phyloP scores from a whole-genome alignment of 2,888 invertebrate genomes.

The Himalopsyche japonica region DNA sequence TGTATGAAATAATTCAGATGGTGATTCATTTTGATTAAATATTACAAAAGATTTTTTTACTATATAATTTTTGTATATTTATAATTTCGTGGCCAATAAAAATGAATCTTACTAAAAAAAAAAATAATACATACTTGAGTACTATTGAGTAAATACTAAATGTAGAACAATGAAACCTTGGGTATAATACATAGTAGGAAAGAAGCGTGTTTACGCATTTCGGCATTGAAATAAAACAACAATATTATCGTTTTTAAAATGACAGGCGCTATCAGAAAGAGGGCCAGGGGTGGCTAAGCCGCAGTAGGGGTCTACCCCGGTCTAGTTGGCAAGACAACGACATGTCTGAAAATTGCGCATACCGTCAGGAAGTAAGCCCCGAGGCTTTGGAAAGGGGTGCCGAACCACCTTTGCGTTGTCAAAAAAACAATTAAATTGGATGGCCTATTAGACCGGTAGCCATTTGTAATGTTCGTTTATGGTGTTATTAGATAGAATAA shows the following conservation, averaged over 20 bases:
- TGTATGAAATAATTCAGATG: no score
- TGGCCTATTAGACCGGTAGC: background rate
- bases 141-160: no score
- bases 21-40: no score
- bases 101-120: no score
- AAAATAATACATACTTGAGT: no score
- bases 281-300: background rate
- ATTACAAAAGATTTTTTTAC: no score
- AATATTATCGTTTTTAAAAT: background rate
- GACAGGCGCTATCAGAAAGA: background rate
- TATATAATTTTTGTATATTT: no score
- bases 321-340: constrained; percentile 32
- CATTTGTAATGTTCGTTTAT: background rate
- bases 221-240: background rate
- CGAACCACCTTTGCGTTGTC: background rate
- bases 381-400: background rate
- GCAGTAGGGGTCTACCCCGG: background rate
- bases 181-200: no score
- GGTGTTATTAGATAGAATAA: no score
- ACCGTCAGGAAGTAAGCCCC: background rate
- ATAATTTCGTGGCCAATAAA: no score
- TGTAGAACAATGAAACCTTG: no score
- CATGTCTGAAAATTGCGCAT: constrained; percentile 17
- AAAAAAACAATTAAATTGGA: background rate
- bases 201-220: background rate